phyloP scores from a whole-genome alignment of 2,113 vertebrate species.

The Pterocles orientalis region DNA sequence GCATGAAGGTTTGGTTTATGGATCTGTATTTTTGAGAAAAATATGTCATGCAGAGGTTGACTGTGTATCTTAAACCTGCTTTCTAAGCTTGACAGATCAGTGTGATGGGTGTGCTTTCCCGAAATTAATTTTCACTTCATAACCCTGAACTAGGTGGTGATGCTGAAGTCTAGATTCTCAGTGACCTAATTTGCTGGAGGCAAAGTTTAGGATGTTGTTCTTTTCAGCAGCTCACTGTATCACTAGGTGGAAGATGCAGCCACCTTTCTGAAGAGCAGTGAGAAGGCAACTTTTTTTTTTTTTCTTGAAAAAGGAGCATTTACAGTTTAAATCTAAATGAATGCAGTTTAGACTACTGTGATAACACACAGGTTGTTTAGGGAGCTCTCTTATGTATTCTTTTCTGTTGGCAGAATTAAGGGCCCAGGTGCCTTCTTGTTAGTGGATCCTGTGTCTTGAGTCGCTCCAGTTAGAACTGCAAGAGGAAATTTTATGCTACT shows the following conservation, averaged over 20 bases:
- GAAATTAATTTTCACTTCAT: background rate
- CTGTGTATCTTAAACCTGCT: background rate
- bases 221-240: background rate
- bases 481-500: background rate
- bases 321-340: background rate
- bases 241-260: background rate
- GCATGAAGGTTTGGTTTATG: background rate
- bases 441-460: background rate
- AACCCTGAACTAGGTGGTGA: background rate
- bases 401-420: background rate
- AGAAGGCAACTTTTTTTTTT: background rate
- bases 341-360: background rate
- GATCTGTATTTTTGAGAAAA: background rate
- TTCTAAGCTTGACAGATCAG: background rate
- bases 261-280: background rate
- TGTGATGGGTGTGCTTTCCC: background rate
- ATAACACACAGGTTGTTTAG: background rate
- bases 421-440: accelerated
- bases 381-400: accelerated
- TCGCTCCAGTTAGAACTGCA: background rate
- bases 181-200: background rate
- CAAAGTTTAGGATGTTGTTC: background rate
- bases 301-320: background rate
- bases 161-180: background rate
- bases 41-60: background rate